Evolutionary conservation across 2,797 vertebrate species (phyloP), one percentile per base, ranked within the genome.

Genomic region (Esox masquinongy): DNA sequence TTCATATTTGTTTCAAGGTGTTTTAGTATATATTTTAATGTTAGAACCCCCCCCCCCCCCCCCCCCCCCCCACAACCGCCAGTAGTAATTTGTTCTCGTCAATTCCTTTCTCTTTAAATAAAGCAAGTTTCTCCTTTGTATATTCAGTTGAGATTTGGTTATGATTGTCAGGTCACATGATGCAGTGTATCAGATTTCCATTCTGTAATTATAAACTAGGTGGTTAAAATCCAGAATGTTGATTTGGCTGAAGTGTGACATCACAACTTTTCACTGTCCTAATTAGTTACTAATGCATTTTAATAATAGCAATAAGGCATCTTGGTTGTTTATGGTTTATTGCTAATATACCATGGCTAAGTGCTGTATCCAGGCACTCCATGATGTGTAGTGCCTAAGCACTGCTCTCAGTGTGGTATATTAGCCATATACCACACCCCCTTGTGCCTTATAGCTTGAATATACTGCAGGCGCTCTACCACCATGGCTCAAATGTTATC

Each of bases 21-120:
- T 92, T 90, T 91, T 88, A 86, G 72, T 82, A 86, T 86, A 85
- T 86, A 85, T 82, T 82, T 80, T 75, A 53, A 80, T 76, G 51
- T 77, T 69, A 36, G 26, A 59, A 19, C 36, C 79, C 36, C 79
- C 5, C 36, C 36, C 36, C 36, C 7, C 0, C 7, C 5, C 34
- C 79, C 36, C 79, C 5, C 36, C 36, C 36, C 36, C 7, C 0
- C 7, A 0, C 34, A 11, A 68, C 2, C 72, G 49, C 24, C 68
- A 31, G 49, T 51, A 59, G 75, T 5, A 22, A 68, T n/a, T 59
- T 78, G 77, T 64, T 70, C 36, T 51, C n/a, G 73, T 0, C 26
- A 15, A 6, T 70, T 77, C 72, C 24, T 63, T 72, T 74, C 6
- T 56, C 14, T 16, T 47, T 36, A 53, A 43, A n/a, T 49, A 43